Conservation (phyloP, 2,888 invertebrate species). For the Parnassius orleans region DNA sequence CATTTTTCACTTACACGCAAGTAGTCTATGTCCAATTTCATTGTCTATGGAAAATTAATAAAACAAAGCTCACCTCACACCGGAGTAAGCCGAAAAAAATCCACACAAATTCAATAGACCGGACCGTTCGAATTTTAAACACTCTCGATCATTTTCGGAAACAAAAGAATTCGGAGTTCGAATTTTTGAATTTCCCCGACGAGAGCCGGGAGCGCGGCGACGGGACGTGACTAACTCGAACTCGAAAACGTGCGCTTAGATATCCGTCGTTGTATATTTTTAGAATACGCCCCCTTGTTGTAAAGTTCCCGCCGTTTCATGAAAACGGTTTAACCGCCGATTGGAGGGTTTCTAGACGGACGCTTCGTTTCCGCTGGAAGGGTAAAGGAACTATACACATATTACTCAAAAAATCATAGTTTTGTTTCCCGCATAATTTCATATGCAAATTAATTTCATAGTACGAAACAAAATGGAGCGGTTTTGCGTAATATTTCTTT, state of each 20-base stretch:
- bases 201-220: constrained; percentile 42
- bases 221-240: constrained; percentile 61
- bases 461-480: background rate
- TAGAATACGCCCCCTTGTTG: constrained; percentile 76
- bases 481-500: constrained; percentile 7
- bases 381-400: constrained; percentile 10
- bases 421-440: background rate
- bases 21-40: constrained; percentile 5
- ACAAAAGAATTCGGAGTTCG: constrained; percentile 41
- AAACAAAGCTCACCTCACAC: constrained; percentile 21
- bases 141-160: constrained; percentile 38
- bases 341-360: constrained; percentile 12
- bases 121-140: constrained; percentile 22
- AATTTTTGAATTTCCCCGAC: constrained; percentile 32
- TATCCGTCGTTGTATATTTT: constrained; percentile 63
- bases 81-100: constrained; percentile 24
- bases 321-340: constrained; percentile 14
- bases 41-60: constrained; percentile 4
- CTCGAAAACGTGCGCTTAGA: constrained; percentile 48
- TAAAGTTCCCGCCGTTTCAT: constrained; percentile 28
- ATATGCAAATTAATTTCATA: constrained; percentile 7
- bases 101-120: constrained; percentile 20
- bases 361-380: constrained; percentile 14
- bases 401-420: background rate
- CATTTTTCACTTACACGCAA: constrained; percentile 11